phyloP scores from a whole-genome alignment of 2,797 vertebrate species.

The Acomys russatus region DNA sequence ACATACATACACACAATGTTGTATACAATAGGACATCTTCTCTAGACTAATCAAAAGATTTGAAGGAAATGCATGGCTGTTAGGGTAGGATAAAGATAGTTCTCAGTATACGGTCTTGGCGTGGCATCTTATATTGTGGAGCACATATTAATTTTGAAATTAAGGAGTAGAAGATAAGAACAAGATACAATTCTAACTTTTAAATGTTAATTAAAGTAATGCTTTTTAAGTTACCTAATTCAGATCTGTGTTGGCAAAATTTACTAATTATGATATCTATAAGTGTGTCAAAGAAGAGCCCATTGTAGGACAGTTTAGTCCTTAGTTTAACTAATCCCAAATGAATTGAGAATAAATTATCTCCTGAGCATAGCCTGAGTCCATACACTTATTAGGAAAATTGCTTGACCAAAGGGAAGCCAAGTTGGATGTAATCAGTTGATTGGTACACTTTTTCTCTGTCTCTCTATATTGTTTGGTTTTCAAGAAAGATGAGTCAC shows the following conservation, averaged over 20 bases:
- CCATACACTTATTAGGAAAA: neutral
- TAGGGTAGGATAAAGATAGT: neutral
- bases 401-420: conserved; percentile 13
- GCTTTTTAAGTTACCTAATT: neutral
- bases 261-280: neutral
- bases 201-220: no score
- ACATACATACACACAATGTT: neutral
- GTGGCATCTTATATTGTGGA: neutral
- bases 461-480: neutral
- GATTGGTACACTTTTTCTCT: neutral
- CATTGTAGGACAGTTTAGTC: neutral
- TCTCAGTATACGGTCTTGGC: neutral
- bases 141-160: neutral
- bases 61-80: neutral
- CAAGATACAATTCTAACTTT: neutral
- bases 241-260: neutral
- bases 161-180: neutral
- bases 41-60: neutral
- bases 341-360: neutral
- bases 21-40: neutral
- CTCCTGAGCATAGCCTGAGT: neutral
- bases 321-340: neutral
- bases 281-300: neutral
- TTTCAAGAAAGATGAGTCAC: neutral
- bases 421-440: neutral